A percentile compares a stretch with the other conserved stretches of the same genome.
phyloP scores from a whole-genome alignment of 30 jellyfish, hydroid and myxozoan species.

The Cassiopea xamachana region DNA sequence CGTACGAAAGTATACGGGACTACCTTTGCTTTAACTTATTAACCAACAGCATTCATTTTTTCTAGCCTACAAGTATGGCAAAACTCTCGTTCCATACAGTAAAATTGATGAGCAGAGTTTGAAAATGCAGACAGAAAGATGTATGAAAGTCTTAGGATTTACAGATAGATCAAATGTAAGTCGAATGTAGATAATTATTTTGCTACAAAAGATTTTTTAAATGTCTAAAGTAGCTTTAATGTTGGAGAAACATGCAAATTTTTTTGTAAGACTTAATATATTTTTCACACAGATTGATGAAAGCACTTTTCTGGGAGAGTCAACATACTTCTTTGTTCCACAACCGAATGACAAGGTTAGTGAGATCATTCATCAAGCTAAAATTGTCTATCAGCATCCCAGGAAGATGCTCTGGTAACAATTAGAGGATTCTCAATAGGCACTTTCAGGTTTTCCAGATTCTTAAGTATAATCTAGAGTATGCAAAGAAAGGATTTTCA shows the following conservation, averaged over 20 bases:
- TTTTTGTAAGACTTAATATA: not conserved
- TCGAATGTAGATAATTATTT: not conserved
- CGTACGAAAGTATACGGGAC: too few relatives aligned
- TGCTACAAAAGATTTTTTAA: too few relatives aligned
- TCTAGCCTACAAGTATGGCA: conserved; percentile 92
- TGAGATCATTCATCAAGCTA: not conserved
- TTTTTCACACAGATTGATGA: conserved; percentile 60
- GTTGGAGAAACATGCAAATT: not conserved
- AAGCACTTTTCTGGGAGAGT: conserved; percentile 66
- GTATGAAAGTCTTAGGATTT: conserved; percentile 86
- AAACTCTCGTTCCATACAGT: conserved; percentile 91
- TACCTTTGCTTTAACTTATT: too few relatives aligned
- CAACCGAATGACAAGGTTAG: conserved; percentile 96
- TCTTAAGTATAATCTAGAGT: too few relatives aligned
- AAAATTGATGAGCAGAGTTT: conserved; percentile 75
- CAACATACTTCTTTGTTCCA: conserved; percentile 83
- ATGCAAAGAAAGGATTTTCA: too few relatives aligned
- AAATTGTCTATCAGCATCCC: too few relatives aligned
- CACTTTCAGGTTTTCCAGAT: too few relatives aligned
- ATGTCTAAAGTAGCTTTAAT: not conserved
- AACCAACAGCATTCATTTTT: too few relatives aligned
- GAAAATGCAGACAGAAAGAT: conserved; percentile 81
- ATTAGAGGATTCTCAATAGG: too few relatives aligned
- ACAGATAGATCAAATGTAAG: conserved; percentile 83
- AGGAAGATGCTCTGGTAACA: too few relatives aligned